Percentiles rank a stretch among this genome's conserved stretches.
Evolutionary conservation across 2,888 invertebrate species (phyloP).

Genomic region (Deroplatys truncata): DNA sequence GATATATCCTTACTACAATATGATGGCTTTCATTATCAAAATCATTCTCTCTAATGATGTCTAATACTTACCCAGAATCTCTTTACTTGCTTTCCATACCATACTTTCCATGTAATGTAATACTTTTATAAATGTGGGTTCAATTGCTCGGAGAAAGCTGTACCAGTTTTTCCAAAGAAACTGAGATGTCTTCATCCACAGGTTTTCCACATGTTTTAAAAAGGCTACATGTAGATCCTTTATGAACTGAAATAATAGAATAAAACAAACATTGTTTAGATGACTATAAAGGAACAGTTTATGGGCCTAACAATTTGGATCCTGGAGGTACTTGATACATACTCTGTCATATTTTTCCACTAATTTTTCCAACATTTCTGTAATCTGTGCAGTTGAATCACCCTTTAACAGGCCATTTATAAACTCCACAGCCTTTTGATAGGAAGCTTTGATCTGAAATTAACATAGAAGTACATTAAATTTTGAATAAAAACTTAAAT

Average conservation of each 20-base stretch:
- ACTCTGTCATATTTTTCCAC: constrained; percentile 70
- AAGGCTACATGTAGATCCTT: constrained; percentile 68
- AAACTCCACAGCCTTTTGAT: constrained; percentile 65
- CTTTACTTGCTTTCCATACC: constrained; percentile 67
- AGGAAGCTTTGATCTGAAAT: constrained; percentile 60
- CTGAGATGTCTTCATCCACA: constrained; percentile 65
- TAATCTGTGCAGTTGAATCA: constrained; percentile 68
- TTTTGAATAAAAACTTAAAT: not conserved
- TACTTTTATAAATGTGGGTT: constrained; percentile 72
- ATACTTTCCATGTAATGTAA: constrained; percentile 72
- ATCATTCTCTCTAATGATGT: too few relatives aligned
- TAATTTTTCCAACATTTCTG: constrained; percentile 61
- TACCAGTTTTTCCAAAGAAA: constrained; percentile 69
- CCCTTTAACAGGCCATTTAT: constrained; percentile 67
- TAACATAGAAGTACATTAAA: constrained; percentile 2
- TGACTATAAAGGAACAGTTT: not conserved
- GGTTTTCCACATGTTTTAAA: constrained; percentile 67
- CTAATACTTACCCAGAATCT: constrained; percentile 54
- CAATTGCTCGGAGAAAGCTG: constrained; percentile 64
- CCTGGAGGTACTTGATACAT: not conserved
- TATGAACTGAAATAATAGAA: constrained; percentile 48
- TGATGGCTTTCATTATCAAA: too few relatives aligned
- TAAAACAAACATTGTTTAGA: not conserved
- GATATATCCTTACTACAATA: too few relatives aligned
- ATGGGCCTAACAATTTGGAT: too few relatives aligned